Base-by-base conservation (phyloP, 1,140 invertebrate species). In the Drosophila paulistorum region DNA sequence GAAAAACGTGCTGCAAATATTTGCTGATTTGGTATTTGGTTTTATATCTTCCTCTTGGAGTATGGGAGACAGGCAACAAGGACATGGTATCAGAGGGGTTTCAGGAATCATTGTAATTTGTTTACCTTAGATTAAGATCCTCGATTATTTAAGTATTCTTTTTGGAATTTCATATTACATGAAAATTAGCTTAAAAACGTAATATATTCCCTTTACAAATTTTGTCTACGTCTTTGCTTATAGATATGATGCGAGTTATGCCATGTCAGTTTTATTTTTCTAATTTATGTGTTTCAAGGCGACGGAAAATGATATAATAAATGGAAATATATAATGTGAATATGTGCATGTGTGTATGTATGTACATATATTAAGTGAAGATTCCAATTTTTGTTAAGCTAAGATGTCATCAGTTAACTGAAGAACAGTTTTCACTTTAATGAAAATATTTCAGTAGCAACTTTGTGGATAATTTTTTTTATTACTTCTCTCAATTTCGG, bases 1-100 rank as follows among this genome's bases (percentile, higher is more conserved):
- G 83, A 79, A 87, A 75, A 83, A 87, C 83, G 83, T 87, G 83
- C 84, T 59, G 73, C 77, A 89, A 86, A 86, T 87, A 87, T 87
- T 87, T 87, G 83, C 83, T 87, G 84, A 86, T 89, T 68, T 59
- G 73, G 77, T 81, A 86, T 81, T 86, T 65, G 71, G 79, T 74
- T 68, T 65, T 45, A 55, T 74, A 68, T 77, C 48, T 63, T 65
- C 45, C 39, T 37, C 17, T 11, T 23, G 45, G 17, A 23, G 45
- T 9, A 23, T 51, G 13, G 9, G 42, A 2, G 17, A 23, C 20
- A 51, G 3, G 5, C 17, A 23, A 23, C 45, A 23, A 11, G 17
- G 17, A 3, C 45, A 23, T 20, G 1, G 45, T 37, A 30, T 30
- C 45, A 48, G 9, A 11, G 13, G 45, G 45, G 45, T 37, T 37